phyloP scores from a whole-genome alignment of 2,888 invertebrate genomes.

The Ochropacha duplaris region DNA sequence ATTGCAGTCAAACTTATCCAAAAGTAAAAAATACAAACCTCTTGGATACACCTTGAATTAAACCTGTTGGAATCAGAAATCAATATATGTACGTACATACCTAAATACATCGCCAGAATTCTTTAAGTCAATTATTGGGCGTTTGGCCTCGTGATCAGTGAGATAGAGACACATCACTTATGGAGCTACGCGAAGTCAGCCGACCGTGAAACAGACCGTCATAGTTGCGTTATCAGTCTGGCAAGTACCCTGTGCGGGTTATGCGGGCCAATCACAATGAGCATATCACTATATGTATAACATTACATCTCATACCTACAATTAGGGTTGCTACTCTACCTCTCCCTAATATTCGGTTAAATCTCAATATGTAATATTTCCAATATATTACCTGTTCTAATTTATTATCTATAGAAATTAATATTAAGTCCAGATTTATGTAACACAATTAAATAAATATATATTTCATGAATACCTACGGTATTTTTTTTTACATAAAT shows the following conservation, averaged over 20 bases:
- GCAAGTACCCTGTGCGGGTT: slow-evolving; percentile 18
- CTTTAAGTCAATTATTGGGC: neutral
- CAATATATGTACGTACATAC: neutral
- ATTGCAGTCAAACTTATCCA: no score
- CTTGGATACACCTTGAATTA: no score
- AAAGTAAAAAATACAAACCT: no score
- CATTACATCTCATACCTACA: neutral
- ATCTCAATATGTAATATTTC: neutral
- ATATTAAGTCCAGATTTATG: no score
- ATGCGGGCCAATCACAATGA: slow-evolving; percentile 25
- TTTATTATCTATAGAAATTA: no score
- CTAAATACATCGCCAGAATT: neutral
- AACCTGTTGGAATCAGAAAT: neutral
- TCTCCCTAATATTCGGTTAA: neutral
- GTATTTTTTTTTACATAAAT: no score
- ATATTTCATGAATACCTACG: no score
- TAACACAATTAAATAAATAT: no score
- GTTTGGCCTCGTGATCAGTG: neutral
- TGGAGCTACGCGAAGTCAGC: neutral
- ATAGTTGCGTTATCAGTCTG: slow-evolving; percentile 41
- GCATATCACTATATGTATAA: slow-evolving; percentile 11
- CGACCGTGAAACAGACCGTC: slow-evolving; percentile 21
- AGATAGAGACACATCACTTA: neutral
- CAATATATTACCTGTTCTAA: no score
- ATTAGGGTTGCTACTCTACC: neutral